Percentiles rank a stretch among this genome's conserved stretches.
Evolutionary conservation across 2,113 vertebrate genomes (phyloP).

Genomic region (Chascanopsetta lugubris): DNA sequence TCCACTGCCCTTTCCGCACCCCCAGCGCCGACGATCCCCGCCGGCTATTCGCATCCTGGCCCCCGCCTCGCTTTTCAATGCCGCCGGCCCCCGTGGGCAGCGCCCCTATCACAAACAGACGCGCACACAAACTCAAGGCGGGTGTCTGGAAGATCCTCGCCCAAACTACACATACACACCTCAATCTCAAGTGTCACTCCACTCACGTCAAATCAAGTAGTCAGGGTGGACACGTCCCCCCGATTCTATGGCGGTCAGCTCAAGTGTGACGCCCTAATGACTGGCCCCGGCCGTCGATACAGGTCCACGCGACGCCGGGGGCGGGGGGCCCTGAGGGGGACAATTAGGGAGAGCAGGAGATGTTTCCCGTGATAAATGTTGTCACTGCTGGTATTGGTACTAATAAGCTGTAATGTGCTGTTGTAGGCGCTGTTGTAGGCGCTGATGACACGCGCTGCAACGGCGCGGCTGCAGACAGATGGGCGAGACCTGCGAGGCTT

Average conservation of each 20-base stretch:
- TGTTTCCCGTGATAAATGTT: slow-evolving; percentile 75
- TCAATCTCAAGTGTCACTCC: slow-evolving; percentile 58
- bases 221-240: slow-evolving; percentile 59
- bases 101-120: slow-evolving; percentile 17
- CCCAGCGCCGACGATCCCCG: slow-evolving; percentile 17
- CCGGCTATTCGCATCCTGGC: slow-evolving; percentile 49
- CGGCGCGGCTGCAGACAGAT: slow-evolving; percentile 45
- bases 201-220: slow-evolving; percentile 71
- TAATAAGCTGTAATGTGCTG: slow-evolving; percentile 75
- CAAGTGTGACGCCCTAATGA: slow-evolving; percentile 78
- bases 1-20: slow-evolving; percentile 51
- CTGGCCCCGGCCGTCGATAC: slow-evolving; percentile 68
- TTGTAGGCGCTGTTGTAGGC: slow-evolving; percentile 50
- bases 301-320: slow-evolving; percentile 44
- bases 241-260: slow-evolving; percentile 55
- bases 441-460: slow-evolving; percentile 56
- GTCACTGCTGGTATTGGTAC: slow-evolving; percentile 69
- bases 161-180: slow-evolving; percentile 64
- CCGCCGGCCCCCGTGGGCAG: slow-evolving; percentile 14
- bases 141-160: slow-evolving; percentile 26
- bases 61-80: neutral
- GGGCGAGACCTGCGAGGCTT: slow-evolving; percentile 51
- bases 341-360: slow-evolving; percentile 68
- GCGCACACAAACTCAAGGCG: slow-evolving; percentile 11
- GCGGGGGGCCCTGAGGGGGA: slow-evolving; percentile 60